Evolutionary conservation across 2,888 invertebrate genomes (phyloP).

Genomic region (Drosophila basisetae): DNA sequence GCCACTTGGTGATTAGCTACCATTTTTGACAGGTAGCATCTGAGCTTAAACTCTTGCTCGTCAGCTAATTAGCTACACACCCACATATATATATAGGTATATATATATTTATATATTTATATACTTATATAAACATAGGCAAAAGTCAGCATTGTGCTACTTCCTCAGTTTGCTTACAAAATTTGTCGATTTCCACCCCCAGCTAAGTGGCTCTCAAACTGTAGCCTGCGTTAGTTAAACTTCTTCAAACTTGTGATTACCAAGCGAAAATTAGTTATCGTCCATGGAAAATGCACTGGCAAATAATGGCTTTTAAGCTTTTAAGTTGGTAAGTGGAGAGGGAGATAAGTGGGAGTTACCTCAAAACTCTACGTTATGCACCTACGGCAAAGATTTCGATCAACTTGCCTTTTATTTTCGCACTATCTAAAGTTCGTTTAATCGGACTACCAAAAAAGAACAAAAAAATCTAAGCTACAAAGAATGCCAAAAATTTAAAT

Average conservation of each 20-base stretch:
- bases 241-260: slow-evolving; percentile 44
- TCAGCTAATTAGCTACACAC: slow-evolving; percentile 27
- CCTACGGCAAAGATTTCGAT: slow-evolving; percentile 59
- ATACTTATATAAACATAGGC: not conserved
- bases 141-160: slow-evolving; percentile 10
- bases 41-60: not conserved
- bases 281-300: slow-evolving; percentile 45
- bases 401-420: slow-evolving; percentile 51
- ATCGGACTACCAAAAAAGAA: slow-evolving; percentile 23
- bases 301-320: slow-evolving; percentile 27
- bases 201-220: slow-evolving; percentile 49
- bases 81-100: not conserved
- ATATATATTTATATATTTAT: too few relatives aligned
- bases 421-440: slow-evolving; percentile 47
- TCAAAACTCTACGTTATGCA: slow-evolving; percentile 18
- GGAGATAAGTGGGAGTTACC: not conserved
- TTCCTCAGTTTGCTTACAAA: not conserved
- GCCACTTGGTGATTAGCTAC: not conserved
- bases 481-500: slow-evolving; percentile 38
- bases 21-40: not conserved
- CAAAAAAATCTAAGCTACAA: not conserved
- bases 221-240: slow-evolving; percentile 29
- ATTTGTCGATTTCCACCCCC: slow-evolving; percentile 8
- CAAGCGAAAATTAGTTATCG: slow-evolving; percentile 69
- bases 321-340: not conserved